Conservation (phyloP, 2,797 vertebrate genomes). For the Rhabdomys pumilio region DNA sequence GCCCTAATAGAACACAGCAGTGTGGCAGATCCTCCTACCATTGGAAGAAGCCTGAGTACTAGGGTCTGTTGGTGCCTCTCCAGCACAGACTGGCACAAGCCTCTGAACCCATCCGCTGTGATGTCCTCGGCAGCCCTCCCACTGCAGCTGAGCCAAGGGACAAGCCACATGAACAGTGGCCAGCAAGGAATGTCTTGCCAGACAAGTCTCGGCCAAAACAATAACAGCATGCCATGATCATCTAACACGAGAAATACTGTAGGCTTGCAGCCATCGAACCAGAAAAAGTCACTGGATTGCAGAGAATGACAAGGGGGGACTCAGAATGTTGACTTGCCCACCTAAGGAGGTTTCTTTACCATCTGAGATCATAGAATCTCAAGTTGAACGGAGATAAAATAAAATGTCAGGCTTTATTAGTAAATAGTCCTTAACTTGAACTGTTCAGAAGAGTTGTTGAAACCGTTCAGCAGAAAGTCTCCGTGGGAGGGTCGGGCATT, state of each 20-base stretch:
- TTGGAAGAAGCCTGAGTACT: background rate
- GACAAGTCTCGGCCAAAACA: background rate
- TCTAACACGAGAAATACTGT: background rate
- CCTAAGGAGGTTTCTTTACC: background rate
- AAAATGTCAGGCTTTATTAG: background rate
- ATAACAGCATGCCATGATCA: background rate
- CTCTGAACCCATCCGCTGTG: background rate
- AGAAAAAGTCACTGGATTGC: background rate
- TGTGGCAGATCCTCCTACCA: background rate
- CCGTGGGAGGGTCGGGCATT: background rate
- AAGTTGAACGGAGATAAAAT: background rate
- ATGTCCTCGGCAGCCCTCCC: background rate
- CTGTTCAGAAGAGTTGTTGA: background rate
- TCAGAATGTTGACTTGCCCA: background rate
- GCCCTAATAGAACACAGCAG: background rate
- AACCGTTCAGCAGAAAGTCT: background rate
- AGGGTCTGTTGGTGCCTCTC: background rate
- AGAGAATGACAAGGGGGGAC: background rate
- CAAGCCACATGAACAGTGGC: slow-evolving; percentile 10
- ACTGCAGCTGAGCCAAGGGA: background rate
- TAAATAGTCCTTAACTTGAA: background rate
- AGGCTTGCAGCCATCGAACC: rapidly evolving
- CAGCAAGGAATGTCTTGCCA: slow-evolving; percentile 3
- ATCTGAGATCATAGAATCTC: background rate
- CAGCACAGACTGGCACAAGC: background rate